Conservation (phyloP, 2,888 invertebrate genomes). For the Arge pagana region DNA sequence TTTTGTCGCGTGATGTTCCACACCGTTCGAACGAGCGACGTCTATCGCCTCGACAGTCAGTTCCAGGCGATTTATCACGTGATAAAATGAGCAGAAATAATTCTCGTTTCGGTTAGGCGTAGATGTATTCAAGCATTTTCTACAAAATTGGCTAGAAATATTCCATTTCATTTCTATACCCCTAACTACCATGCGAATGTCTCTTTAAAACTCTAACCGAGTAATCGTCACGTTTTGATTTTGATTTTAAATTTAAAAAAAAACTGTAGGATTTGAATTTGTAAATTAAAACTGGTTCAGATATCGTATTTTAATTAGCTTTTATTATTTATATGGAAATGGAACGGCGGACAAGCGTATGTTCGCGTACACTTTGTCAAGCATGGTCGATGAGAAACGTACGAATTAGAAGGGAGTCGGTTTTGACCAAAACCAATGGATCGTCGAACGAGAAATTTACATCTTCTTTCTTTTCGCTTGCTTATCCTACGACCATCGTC, state of each 20-base stretch:
- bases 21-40: background rate
- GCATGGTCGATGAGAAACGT: too few species aligned
- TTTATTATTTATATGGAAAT: slow-evolving; percentile 18
- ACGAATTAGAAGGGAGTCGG: too few species aligned
- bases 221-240: too few species aligned
- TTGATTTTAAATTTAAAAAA: too few species aligned
- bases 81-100: slow-evolving; percentile 6
- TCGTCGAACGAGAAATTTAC: too few species aligned
- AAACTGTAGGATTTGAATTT: slow-evolving; percentile 3
- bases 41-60: background rate
- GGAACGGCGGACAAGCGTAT: too few species aligned
- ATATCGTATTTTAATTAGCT: slow-evolving; percentile 11
- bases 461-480: too few species aligned
- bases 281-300: slow-evolving; percentile 10
- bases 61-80: background rate
- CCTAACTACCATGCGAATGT: background rate
- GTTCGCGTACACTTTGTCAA: too few species aligned
- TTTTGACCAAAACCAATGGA: too few species aligned
- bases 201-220: too few species aligned
- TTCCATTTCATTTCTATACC: background rate
- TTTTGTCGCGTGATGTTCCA: slow-evolving; percentile 5
- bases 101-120: background rate
- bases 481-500: too few species aligned
- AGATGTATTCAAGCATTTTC: background rate
- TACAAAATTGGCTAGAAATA: background rate